Base-by-base conservation (phyloP, 2,113 vertebrate species). In the Apodemus sylvaticus region DNA sequence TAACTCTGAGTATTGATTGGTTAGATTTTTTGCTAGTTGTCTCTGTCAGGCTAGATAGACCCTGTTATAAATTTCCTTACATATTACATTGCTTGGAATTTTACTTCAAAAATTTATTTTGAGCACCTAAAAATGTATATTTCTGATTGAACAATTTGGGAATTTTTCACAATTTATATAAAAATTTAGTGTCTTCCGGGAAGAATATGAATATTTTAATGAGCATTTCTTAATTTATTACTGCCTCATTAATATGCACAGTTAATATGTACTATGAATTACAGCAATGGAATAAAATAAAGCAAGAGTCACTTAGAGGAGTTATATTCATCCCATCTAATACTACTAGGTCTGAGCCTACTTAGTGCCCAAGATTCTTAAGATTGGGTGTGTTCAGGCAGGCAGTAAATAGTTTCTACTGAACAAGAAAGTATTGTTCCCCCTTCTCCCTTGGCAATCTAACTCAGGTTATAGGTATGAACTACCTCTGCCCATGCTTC, bases 1-100 rank as follows among this genome's bases (percentile, higher is more conserved):
- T 20, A n/a, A 20, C 20, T 78, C 48, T 81, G 53, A 10, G n/a
- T 29, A 76, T 2, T 48, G 78, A 55, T 36, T 20, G 31, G 31
- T n/a, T n/a, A 10, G 36, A 34, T 17, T n/a, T 55, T n/a, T 20
- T 0, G 0, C 89, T 45, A 77, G 48, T 73, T 73, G 77, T 86
- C 58, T 66, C 62, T 85, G 60, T 71, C n/a, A 53, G 12, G 29
- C 64, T 31, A 12, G 85, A 92, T 93, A 94, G 24, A 55, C 58
- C 24, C 90, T 93, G 10, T 83, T 9, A 62, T 91, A 14, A 55
- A 29, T 62, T 85, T 82, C 64, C 68, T 45, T 62, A n/a, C 16
- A 58, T 88, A 94, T 86, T 87, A 88, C 42, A 24, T 68, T 93
- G 76, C n/a, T 91, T 93, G 76, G 71, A 85, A 85, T 97, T 96